Percentiles rank a stretch among this genome's conserved stretches.
These are phyloP conservation scores for Apamea epomidion DNA, from an alignment of 2,888 invertebrate species.

Conservation along the genomic window DNA sequence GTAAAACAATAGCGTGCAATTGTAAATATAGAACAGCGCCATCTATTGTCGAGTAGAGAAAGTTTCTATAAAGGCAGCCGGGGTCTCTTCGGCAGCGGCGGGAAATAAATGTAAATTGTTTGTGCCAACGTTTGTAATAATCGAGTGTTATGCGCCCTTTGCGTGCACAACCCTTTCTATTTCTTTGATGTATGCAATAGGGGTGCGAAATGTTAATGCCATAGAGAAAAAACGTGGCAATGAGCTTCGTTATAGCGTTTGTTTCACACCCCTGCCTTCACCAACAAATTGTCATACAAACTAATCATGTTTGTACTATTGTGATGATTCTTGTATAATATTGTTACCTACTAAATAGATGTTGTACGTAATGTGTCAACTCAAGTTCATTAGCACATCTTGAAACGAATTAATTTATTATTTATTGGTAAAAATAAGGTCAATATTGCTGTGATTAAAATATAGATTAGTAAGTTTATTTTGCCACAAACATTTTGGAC, in stretches of 20 bases:
- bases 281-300: conserved; percentile 84
- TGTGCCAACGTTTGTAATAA: conserved; percentile 89
- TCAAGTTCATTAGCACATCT: conserved; percentile 74
- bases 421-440: conserved; percentile 80
- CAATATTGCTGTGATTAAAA: conserved; percentile 86
- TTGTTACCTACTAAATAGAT: conserved; percentile 79
- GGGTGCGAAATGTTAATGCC: conserved; percentile 88
- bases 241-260: conserved; percentile 88
- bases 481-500: conserved; percentile 68
- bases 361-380: conserved; percentile 77
- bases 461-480: conserved; percentile 81
- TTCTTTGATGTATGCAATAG: conserved; percentile 89
- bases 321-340: conserved; percentile 80
- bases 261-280: conserved; percentile 81
- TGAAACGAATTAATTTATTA: conserved; percentile 85
- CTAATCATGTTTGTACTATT: conserved; percentile 83
- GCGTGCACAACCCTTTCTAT: conserved; percentile 86
- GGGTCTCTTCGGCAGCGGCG: conserved; percentile 66
- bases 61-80: conserved; percentile 69
- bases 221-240: conserved; percentile 84
- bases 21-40: conserved; percentile 86
- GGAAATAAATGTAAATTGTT: conserved; percentile 85
- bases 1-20: conserved; percentile 68
- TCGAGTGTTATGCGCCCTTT: conserved; percentile 87
- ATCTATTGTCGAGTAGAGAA: conserved; percentile 86